Conservation (phyloP, 2,113 vertebrate genomes). For the Aleadryas rufinucha region DNA sequence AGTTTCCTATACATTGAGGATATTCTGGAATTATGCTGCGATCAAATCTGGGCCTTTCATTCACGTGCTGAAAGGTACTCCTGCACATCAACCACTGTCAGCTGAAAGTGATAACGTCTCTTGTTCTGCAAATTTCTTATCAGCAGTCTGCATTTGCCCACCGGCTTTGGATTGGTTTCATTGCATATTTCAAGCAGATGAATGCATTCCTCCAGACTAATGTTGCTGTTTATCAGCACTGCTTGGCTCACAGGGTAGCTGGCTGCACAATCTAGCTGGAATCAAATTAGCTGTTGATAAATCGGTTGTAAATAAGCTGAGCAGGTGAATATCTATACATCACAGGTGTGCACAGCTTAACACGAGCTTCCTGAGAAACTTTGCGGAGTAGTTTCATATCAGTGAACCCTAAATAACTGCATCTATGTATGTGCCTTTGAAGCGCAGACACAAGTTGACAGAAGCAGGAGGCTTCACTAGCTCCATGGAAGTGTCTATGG, state of each 20-base stretch:
- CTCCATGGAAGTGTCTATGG: background rate
- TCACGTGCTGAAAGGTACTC: background rate
- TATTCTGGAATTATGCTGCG: background rate
- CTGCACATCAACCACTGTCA: background rate
- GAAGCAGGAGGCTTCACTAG: background rate
- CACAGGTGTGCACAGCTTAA: background rate
- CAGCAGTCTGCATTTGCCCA: background rate
- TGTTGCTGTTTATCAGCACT: background rate
- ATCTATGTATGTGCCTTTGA: background rate
- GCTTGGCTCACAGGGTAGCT: background rate
- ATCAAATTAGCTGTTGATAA: conserved; percentile 44
- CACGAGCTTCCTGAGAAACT: background rate
- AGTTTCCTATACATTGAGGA: background rate
- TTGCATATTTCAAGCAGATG: background rate
- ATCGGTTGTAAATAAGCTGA: background rate
- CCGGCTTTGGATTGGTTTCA: background rate
- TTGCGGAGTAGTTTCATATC: background rate
- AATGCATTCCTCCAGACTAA: background rate
- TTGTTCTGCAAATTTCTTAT: conserved; percentile 19
- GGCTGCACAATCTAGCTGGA: background rate
- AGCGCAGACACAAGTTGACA: accelerated
- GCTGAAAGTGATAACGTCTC: background rate
- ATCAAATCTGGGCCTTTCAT: background rate
- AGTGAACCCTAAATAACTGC: background rate
- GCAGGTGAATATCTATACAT: background rate